Evolutionary conservation across 2,888 invertebrate species (phyloP).

Genomic region (Notodonta dromedarius): DNA sequence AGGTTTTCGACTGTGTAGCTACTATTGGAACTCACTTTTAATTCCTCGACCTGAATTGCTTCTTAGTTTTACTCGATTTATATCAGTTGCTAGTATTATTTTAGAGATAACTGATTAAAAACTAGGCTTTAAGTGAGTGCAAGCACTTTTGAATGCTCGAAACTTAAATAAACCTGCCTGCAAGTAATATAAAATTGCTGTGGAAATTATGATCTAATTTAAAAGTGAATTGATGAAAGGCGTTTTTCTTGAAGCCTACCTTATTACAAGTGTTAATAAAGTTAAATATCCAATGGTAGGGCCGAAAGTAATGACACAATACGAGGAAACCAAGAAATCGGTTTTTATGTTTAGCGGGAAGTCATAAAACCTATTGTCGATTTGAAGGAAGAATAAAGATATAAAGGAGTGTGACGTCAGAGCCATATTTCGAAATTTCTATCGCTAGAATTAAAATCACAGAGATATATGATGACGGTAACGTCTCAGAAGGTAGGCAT

Average conservation of each 20-base stretch:
- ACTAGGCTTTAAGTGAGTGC: no score
- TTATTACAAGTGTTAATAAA: background rate
- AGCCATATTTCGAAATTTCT: background rate
- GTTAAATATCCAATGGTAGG: slow-evolving; percentile 20
- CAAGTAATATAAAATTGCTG: no score
- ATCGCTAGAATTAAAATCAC: no score
- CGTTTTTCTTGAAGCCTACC: no score
- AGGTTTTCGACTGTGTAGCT: slow-evolving; percentile 35
- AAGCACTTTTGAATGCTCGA: no score
- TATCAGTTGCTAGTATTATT: background rate
- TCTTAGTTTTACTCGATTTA: background rate
- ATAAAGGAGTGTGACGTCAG: background rate
- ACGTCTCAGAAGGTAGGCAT: no score
- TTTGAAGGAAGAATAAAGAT: background rate
- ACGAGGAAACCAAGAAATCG: slow-evolving; percentile 56
- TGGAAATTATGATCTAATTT: no score
- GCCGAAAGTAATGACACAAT: slow-evolving; percentile 49
- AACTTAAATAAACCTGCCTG: no score
- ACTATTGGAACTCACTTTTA: slow-evolving; percentile 24
- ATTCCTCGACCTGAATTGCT: background rate
- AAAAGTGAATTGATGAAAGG: no score
- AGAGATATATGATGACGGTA: no score
- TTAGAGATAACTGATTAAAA: background rate
- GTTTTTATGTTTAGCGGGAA: slow-evolving; percentile 51
- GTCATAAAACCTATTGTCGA: slow-evolving; percentile 3